Base-by-base conservation (phyloP, 2,113 vertebrate genomes). In the Hoplias malabaricus region DNA sequence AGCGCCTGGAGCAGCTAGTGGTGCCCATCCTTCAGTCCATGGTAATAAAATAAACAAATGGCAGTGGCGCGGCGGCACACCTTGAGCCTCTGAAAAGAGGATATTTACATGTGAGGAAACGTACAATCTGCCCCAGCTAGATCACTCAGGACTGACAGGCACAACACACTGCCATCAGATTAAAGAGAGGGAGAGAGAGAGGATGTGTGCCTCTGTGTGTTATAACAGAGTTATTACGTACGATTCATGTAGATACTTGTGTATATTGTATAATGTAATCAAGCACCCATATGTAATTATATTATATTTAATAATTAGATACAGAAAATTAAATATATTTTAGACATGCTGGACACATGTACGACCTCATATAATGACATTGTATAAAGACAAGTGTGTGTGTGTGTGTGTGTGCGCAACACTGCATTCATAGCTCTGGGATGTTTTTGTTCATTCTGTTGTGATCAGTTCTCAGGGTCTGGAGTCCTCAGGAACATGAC, bases 401-500 rank as follows among this genome's bases (percentile, higher is more conserved):
- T 63, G 40, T 69, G n/a, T 69, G 9, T 69, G 33, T 70, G 13
- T 46, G 25, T 34, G 63, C 46, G 77, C 36, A 21, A 13, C 57
- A 34, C 6, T 46, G n/a, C 42, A 46, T 54, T 21, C 73, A 36
- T 53, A 16, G 86, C 89, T 75, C 21, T 78, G 88, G 87, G 90
- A 87, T 80, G 77, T 88, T 91, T 92, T 87, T 87, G 84, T 85
- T 88, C 86, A 85, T 90, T 88, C 89, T 87, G 79, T 84, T 84
- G 80, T 82, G 86, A 90, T 89, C 87, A 63, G 86, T 87, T 91
- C 82, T 85, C 72, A 78, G 85, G 90, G 89, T 88, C 90, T 90
- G 80, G 82, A 89, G 92, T 93, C 92, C 91, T 79, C 27, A 2
- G 56, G 86, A 93, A 92, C 88, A 88, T 90, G 90, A 91, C 93